Evolutionary conservation across 2,888 invertebrate species (phyloP).

Genomic region (Elmis aenea): DNA sequence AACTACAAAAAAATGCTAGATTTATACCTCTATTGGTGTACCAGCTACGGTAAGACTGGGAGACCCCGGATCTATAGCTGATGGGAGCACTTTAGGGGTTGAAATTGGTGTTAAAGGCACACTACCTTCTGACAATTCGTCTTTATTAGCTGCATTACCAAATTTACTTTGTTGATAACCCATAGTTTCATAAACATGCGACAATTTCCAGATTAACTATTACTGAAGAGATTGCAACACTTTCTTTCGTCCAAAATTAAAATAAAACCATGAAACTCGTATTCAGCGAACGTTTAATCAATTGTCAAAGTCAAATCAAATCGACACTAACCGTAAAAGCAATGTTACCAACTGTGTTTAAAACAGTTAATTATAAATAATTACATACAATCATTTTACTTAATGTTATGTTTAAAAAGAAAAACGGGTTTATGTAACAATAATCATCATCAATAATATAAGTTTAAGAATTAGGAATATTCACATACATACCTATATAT

Average conservation of each 20-base stretch:
- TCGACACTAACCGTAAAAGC: conserved; percentile 1
- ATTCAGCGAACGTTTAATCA: no score
- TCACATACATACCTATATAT: no score
- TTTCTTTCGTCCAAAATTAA: no score
- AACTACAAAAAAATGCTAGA: no score
- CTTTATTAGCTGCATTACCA: conserved; percentile 9
- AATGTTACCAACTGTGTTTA: not conserved
- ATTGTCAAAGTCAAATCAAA: conserved; percentile 2
- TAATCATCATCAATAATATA: no score
- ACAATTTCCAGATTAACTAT: conserved; percentile 2
- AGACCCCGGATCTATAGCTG: conserved; percentile 53
- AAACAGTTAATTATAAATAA: no score
- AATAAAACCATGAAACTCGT: no score
- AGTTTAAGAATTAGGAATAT: no score
- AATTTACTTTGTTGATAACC: conserved; percentile 25
- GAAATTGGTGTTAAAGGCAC: no score
- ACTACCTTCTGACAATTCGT: conserved; percentile 14
- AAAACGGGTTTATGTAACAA: no score
- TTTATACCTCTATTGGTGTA: conserved; percentile 59
- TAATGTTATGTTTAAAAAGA: no score
- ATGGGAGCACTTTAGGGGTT: conserved; percentile 28
- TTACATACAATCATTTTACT: no score
- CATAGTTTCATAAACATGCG: conserved; percentile 17
- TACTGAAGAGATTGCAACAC: not conserved
- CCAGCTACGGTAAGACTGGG: conserved; percentile 56